These are phyloP conservation scores for Microctenopoma steveboyesi DNA, from an alignment of 2,797 vertebrate species.

Conservation along the genomic window DNA sequence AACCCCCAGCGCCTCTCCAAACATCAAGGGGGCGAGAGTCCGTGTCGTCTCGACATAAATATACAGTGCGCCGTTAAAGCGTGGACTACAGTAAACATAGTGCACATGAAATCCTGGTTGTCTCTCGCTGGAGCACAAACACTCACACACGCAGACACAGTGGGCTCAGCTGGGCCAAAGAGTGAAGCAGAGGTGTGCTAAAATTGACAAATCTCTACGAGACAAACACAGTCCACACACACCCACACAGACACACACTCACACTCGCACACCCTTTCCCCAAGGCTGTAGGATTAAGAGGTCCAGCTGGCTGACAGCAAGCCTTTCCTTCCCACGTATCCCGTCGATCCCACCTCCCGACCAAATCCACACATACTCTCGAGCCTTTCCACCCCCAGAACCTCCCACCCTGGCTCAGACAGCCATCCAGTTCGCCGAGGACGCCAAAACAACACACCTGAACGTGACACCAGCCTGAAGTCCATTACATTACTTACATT, in stretches of 20 bases:
- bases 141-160: conserved; percentile 49
- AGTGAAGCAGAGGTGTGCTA: conserved; percentile 79
- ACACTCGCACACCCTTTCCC: conserved; percentile 81
- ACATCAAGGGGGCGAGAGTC: conserved; percentile 74
- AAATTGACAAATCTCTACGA: conserved; percentile 81
- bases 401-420: conserved; percentile 67
- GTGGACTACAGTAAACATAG: conserved; percentile 75
- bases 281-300: conserved; percentile 88
- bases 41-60: conserved; percentile 78
- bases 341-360: conserved; percentile 67
- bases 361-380: conserved; percentile 10
- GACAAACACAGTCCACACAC: conserved; percentile 69
- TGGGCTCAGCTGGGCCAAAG: conserved; percentile 80
- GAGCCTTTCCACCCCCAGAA: conserved; percentile 25
- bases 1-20: conserved; percentile 55
- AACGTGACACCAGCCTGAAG: conserved; percentile 62
- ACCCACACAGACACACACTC: conserved; percentile 47
- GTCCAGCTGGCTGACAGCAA: conserved; percentile 88
- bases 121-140: conserved; percentile 64
- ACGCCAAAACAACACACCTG: conserved; percentile 77
- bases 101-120: conserved; percentile 61
- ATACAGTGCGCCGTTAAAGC: conserved; percentile 73
- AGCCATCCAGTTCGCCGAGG: conserved; percentile 60
- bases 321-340: conserved; percentile 85
- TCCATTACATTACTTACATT: background rate